These are phyloP conservation scores for Coptotermes formosanus DNA, from an alignment of 1,140 invertebrate genomes.

Conservation along the genomic window DNA sequence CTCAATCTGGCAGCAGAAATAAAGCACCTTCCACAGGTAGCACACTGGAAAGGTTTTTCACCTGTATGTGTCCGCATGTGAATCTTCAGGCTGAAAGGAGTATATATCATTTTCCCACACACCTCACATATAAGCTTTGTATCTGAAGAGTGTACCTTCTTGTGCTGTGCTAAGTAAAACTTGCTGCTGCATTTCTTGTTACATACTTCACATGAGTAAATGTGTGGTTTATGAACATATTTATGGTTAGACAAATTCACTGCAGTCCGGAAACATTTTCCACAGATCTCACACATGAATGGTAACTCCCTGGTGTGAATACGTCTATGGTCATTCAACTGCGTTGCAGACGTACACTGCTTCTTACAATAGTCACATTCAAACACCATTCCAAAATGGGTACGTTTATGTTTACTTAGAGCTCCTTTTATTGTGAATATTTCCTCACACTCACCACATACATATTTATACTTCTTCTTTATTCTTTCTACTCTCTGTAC, in stretches of 20 bases:
- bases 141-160: background rate
- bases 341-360: too few relatives aligned
- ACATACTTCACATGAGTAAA: background rate
- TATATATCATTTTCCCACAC: background rate
- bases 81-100: background rate
- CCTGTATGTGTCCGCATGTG: background rate
- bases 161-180: background rate
- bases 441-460: too few relatives aligned
- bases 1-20: background rate
- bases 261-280: background rate
- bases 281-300: background rate
- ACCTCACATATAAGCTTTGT: background rate
- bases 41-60: conserved; percentile 4
- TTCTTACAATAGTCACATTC: too few relatives aligned
- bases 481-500: too few relatives aligned
- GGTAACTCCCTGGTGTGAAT: background rate
- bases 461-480: too few relatives aligned
- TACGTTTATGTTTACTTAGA: background rate
- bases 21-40: background rate
- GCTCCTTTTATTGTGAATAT: background rate
- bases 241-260: background rate
- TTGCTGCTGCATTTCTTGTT: background rate
- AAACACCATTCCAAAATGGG: too few relatives aligned
- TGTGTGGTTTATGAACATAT: background rate
- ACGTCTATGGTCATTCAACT: background rate